These are phyloP conservation scores for Calypte anna DNA, from an alignment of 2,113 vertebrate genomes.

Conservation along the genomic window DNA sequence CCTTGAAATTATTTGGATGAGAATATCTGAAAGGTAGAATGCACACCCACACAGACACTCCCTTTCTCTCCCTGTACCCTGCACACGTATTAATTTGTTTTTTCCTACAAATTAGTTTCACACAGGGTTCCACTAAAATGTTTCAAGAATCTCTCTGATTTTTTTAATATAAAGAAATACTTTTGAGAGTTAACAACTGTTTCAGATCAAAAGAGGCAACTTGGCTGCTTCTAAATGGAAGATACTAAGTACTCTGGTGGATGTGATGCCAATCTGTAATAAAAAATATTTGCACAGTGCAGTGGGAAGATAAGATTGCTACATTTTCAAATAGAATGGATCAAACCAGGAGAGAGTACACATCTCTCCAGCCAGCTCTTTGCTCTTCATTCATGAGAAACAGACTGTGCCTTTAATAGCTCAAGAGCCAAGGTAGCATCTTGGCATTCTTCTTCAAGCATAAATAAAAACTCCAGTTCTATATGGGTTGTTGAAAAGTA, in stretches of 20 bases:
- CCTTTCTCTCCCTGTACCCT: neutral
- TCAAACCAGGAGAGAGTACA: conserved; percentile 18
- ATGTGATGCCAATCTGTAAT: conserved; percentile 49
- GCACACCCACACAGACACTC: conserved; percentile 9
- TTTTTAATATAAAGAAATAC: neutral
- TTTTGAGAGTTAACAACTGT: conserved; percentile 25
- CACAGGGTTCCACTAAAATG: neutral
- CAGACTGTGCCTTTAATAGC: conserved; percentile 58
- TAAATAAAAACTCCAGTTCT: conserved; percentile 66
- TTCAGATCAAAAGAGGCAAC: conserved; percentile 31
- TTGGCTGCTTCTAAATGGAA: conserved; percentile 44
- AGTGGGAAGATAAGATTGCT: conserved; percentile 47
- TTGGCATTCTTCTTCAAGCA: conserved; percentile 63
- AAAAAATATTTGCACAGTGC: conserved; percentile 60
- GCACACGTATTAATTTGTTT: neutral
- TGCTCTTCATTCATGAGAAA: conserved; percentile 62
- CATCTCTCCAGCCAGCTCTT: conserved; percentile 31
- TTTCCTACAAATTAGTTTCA: conserved; percentile 24
- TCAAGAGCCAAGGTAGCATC: conserved; percentile 26
- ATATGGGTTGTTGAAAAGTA: conserved; percentile 53
- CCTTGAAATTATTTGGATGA: conserved; percentile 72
- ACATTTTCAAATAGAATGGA: conserved; percentile 40
- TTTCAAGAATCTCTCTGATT: neutral
- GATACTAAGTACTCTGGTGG: conserved; percentile 10
- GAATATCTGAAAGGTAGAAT: conserved; percentile 33